phyloP scores from a whole-genome alignment of 2,888 invertebrate genomes.

The Tachystola acroxantha region DNA sequence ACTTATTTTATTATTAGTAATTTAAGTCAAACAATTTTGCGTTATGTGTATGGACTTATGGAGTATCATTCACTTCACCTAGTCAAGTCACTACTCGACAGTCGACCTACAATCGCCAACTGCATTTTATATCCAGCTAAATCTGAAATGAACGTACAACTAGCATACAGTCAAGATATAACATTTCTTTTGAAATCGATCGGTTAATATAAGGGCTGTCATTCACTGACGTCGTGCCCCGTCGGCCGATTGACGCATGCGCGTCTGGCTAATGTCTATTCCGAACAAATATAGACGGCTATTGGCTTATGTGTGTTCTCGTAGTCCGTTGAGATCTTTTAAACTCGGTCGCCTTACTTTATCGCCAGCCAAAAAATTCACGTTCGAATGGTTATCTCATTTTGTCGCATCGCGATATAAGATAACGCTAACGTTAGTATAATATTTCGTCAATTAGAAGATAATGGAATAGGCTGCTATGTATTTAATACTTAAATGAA shows the following conservation, averaged over 20 bases:
- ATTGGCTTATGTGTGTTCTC: slow-evolving; percentile 56
- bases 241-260: slow-evolving; percentile 66
- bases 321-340: slow-evolving; percentile 54
- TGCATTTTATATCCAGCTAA: too few species aligned
- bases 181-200: slow-evolving; percentile 71
- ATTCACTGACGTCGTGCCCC: slow-evolving; percentile 67
- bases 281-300: slow-evolving; percentile 65
- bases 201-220: slow-evolving; percentile 68
- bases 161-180: neutral
- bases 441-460: slow-evolving; percentile 64
- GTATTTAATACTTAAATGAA: slow-evolving; percentile 59
- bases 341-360: slow-evolving; percentile 58
- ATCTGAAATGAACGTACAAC: too few species aligned
- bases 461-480: slow-evolving; percentile 50
- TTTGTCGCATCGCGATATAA: slow-evolving; percentile 71
- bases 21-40: too few species aligned
- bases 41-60: too few species aligned
- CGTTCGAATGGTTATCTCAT: slow-evolving; percentile 57
- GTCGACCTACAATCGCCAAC: too few species aligned
- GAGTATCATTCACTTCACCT: too few species aligned
- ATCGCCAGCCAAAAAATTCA: slow-evolving; percentile 49
- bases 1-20: too few species aligned
- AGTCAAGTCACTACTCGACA: too few species aligned
- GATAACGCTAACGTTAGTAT: slow-evolving; percentile 58
- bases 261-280: slow-evolving; percentile 73